Conservation (phyloP, 2,797 vertebrate species). For the Rachycentron canadum region DNA sequence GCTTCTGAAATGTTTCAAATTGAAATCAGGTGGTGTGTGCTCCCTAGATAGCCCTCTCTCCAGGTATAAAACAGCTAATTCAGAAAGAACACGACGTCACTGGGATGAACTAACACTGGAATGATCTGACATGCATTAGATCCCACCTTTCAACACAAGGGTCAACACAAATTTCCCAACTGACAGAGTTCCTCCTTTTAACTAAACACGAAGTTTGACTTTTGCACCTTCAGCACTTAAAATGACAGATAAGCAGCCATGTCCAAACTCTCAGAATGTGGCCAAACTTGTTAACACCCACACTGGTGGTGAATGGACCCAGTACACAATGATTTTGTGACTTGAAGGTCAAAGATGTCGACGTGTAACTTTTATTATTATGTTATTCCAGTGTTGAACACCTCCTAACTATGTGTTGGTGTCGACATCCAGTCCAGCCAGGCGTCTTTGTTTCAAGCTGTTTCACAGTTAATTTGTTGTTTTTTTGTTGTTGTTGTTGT, state of each 20-base stretch:
- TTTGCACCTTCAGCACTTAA: slow-evolving; percentile 10
- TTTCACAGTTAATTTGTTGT: too few species aligned
- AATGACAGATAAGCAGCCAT: not conserved
- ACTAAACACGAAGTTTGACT: slow-evolving; percentile 24
- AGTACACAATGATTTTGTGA: slow-evolving; percentile 4
- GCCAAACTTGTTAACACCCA: slow-evolving; percentile 7
- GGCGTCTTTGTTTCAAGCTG: too few species aligned
- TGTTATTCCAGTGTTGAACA: too few species aligned
- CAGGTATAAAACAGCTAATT: slow-evolving; percentile 75
- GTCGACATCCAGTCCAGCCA: too few species aligned
- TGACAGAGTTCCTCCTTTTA: slow-evolving; percentile 35
- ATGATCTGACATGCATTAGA: slow-evolving; percentile 25
- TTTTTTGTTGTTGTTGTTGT: too few species aligned
- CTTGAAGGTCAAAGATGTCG: not conserved
- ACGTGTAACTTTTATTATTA: too few species aligned
- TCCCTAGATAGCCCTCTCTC: slow-evolving; percentile 76
- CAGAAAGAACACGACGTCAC: slow-evolving; percentile 26
- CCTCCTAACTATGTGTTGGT: too few species aligned
- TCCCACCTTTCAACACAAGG: not conserved
- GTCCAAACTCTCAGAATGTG: not conserved
- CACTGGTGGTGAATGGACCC: not conserved
- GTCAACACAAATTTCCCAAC: slow-evolving; percentile 19
- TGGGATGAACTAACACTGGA: slow-evolving; percentile 53
- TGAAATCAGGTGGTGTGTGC: slow-evolving; percentile 80
- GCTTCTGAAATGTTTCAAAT: slow-evolving; percentile 85